Percentiles rank a stretch among this genome's conserved stretches.
Evolutionary conservation across 1,140 invertebrate genomes (phyloP).

Genomic region (Pseudomyrmex cubaensis): DNA sequence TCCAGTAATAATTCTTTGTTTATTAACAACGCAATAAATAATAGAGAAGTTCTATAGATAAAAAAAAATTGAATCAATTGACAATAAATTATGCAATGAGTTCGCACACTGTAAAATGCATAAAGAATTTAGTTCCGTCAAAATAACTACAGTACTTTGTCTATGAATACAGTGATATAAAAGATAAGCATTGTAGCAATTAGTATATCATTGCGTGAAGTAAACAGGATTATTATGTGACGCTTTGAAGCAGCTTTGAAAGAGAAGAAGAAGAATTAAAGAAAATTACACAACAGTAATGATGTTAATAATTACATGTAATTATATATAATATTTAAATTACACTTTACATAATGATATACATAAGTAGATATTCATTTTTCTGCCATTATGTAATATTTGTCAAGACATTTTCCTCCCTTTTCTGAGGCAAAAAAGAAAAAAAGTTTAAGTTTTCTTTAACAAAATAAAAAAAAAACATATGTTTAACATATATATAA

Average conservation of each 20-base stretch:
- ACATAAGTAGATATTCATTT: not conserved
- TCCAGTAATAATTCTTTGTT: not conserved
- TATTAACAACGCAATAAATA: not conserved
- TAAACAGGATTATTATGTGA: constrained; percentile 8
- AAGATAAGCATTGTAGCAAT: constrained; percentile 2
- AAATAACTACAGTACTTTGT: not conserved
- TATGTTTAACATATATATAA: not conserved
- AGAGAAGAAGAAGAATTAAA: not conserved
- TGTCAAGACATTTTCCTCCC: not conserved
- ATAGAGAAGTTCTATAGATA: not conserved
- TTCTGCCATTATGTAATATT: not conserved
- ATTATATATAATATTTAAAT: too few species aligned
- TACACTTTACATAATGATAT: not conserved
- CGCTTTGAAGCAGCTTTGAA: not conserved
- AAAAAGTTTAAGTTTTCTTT: too few species aligned
- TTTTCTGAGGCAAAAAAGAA: not conserved
- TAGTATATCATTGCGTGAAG: not conserved
- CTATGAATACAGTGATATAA: not conserved
- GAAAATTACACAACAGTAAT: not conserved
- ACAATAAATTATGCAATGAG: not conserved
- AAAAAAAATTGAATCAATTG: not conserved
- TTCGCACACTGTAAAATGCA: not conserved
- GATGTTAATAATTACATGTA: not conserved
- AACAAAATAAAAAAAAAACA: not conserved
- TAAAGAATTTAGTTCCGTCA: not conserved